A percentile compares a stretch with the other conserved stretches of the same genome.
Evolutionary conservation across 2,797 vertebrate genomes (phyloP).

Genomic region (Acropternis orthonyx): DNA sequence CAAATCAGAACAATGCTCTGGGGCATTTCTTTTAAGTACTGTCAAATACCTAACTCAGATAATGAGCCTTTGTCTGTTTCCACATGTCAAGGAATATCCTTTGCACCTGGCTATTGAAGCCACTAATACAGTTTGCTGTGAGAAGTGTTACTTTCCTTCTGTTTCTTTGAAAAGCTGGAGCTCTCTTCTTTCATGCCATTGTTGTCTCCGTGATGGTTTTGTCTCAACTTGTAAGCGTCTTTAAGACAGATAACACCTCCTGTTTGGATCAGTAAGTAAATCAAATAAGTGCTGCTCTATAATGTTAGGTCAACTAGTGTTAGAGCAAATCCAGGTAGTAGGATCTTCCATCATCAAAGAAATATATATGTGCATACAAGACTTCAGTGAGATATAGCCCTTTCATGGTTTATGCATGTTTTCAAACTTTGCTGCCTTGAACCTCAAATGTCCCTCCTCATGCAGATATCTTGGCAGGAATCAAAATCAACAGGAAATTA

Average conservation of each 20-base stretch:
- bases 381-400: fast-evolving
- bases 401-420: neutral
- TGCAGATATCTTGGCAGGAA: neutral
- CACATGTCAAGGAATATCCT: neutral
- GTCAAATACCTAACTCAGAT: conserved; percentile 14
- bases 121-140: neutral
- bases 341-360: neutral
- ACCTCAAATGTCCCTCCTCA: neutral
- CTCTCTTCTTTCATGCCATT: neutral
- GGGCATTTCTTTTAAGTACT: neutral
- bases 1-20: neutral
- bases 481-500: neutral
- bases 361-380: neutral
- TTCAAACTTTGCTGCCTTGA: neutral
- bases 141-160: neutral
- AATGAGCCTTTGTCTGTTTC: conserved; percentile 15
- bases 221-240: neutral
- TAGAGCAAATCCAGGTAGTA: neutral
- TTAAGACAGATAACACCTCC: neutral
- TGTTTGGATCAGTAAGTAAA: neutral
- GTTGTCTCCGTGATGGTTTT: neutral
- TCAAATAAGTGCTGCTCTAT: neutral
- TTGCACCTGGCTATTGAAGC: neutral
- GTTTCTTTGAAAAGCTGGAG: neutral
- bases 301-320: neutral